Conservation (phyloP, 2,797 vertebrate species). For the Distichodus sexfasciatus region DNA sequence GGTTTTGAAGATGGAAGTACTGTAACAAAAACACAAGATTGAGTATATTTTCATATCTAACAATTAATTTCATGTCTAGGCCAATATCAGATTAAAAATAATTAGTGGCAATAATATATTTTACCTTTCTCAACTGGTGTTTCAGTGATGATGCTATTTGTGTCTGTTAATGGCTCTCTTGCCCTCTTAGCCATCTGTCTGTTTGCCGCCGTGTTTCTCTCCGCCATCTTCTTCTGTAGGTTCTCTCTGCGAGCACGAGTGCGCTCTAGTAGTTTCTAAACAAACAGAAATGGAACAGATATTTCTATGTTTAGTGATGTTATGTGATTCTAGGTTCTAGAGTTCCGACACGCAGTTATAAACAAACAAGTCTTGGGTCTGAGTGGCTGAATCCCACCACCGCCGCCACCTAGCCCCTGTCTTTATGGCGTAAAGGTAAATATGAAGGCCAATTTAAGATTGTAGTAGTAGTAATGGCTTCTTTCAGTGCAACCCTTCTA, state of each 20-base stretch:
- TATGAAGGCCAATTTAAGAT: too few species aligned
- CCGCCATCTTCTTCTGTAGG: slow-evolving; percentile 93
- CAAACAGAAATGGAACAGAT: slow-evolving; percentile 8
- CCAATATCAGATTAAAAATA: too few species aligned
- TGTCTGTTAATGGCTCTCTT: slow-evolving; percentile 84
- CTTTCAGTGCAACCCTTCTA: too few species aligned
- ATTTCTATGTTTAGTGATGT: too few species aligned
- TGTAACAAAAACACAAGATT: slow-evolving; percentile 34
- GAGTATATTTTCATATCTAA: not conserved
- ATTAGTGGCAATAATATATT: too few species aligned
- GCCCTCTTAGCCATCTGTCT: slow-evolving; percentile 76
- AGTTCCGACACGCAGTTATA: too few species aligned
- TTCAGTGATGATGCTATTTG: slow-evolving; percentile 72
- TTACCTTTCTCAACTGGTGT: slow-evolving; percentile 75
- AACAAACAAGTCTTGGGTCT: too few species aligned
- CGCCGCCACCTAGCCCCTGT: too few species aligned
- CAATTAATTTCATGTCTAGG: not conserved
- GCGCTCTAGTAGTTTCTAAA: slow-evolving; percentile 92
- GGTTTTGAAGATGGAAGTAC: slow-evolving; percentile 81
- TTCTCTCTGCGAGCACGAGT: slow-evolving; percentile 94
- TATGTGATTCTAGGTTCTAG: too few species aligned
- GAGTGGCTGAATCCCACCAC: too few species aligned
- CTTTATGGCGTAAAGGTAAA: too few species aligned
- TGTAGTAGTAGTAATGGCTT: too few species aligned
- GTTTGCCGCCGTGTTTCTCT: slow-evolving; percentile 74